Evolutionary conservation across 2,888 invertebrate species (phyloP), one percentile per base, ranked within the genome.

Genomic region (Atrina japonica): DNA sequence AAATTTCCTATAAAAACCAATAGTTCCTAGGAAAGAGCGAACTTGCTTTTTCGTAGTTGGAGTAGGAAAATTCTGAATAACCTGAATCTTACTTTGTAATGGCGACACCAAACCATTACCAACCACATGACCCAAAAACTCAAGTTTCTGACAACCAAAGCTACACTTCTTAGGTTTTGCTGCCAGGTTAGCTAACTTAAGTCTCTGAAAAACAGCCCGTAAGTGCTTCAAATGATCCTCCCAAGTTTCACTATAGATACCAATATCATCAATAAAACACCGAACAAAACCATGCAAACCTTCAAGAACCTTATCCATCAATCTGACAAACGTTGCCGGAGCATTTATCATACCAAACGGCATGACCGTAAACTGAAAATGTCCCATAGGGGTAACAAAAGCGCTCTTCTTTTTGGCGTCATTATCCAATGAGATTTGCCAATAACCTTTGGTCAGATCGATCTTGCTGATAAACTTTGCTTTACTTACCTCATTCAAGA

Each of bases 1-100:
- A 27, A 64, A 73, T 40, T 61, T 66, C 25, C 66, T 18, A 53
- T 77, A 73, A 43, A 61, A 73, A 1, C 70, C 61, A 25, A 69
- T 58, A 21, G 49, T 25, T 7, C 72, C 77, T 29, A 73, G 29
- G 61, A 70, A 71, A 21, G 55, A 60, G 7, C 63, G 63, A 30
- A 56, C 50, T 30, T 66, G 35, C 50, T 27, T 40, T 47, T 69
- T 71, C 2, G 55, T 60, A 23, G 6, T 18, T 25, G 64, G 65
- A 35, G 30, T 27, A 14, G 45, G 18, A 35, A 64, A 25, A n/a
- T 64, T 43, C 23, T 52, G 63, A n/a, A 67, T 67, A 14, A 64
- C 66, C 11, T 58, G 3, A 2, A 69, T 40, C 30, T 73, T 71
- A n/a, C 50, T 47, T 2, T 59, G 16, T 11, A 47, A 16, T 14